Evolutionary conservation across 2,797 vertebrate species (phyloP).

Genomic region (Pipistrellus pipistrellus): DNA sequence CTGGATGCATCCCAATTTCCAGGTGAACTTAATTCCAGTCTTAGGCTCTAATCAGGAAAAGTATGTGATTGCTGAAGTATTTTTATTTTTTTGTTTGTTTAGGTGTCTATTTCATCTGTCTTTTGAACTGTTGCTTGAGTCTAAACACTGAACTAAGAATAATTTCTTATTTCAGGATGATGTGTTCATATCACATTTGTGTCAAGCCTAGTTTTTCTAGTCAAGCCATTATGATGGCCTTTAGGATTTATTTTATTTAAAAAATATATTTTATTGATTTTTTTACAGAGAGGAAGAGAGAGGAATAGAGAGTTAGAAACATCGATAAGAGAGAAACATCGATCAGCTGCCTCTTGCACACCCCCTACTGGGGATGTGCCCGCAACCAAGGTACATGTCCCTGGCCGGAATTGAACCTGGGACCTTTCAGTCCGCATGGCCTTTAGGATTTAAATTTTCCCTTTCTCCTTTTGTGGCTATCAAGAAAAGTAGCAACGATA

Average conservation of each 20-base stretch:
- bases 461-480: neutral
- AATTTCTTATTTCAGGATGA: conserved; percentile 14
- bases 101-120: conserved; percentile 48
- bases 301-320: too few species aligned
- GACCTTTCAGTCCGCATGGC: neutral
- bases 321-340: too few species aligned
- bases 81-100: neutral
- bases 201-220: neutral
- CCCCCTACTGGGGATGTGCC: too few species aligned
- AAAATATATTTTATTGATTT: too few species aligned
- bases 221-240: neutral
- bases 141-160: neutral
- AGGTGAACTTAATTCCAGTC: neutral
- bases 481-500: neutral
- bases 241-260: neutral
- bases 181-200: conserved; percentile 11
- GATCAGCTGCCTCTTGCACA: too few species aligned
- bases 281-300: too few species aligned
- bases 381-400: too few species aligned
- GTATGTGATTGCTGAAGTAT: neutral
- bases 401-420: too few species aligned
- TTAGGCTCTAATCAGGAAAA: neutral
- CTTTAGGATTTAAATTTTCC: conserved; percentile 5
- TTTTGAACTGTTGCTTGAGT: conserved; percentile 14
- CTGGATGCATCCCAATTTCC: neutral